Base-by-base conservation (phyloP, 2,888 invertebrate genomes). In the Capitulum mitella region DNA sequence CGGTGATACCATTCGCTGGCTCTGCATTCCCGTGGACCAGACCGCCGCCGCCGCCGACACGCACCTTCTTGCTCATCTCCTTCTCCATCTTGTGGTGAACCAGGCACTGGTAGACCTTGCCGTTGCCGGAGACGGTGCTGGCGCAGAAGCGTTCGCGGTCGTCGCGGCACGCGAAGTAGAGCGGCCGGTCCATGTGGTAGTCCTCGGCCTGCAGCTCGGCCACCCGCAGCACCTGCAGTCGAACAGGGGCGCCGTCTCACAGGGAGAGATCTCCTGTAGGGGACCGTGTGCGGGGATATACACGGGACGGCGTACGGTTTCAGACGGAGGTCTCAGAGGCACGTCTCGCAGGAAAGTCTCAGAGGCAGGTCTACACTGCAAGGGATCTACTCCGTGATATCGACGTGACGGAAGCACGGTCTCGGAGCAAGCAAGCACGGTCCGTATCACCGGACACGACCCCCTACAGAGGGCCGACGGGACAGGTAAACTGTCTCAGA, bases 201-300 rank as follows among this genome's bases (percentile, higher is more conserved):
- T 93, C 93, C 83, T 92, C 93, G 1, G 94, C 91, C 86, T 97
- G 98, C 82, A 97, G 90, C 86, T 97, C 95, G 8, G 95, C 93
- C 12, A 98, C 88, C 77, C 90, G 89, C 80, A 92, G 29, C 29
- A 78, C 61, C 64, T 61, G 48, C 32, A 51, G 48, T n/a, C n/a
- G n/a, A n/a, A n/a, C n/a, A n/a, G n/a, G n/a, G n/a, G n/a, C n/a
- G n/a, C n/a, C n/a, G n/a, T n/a, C n/a, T n/a, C n/a, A n/a, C n/a
- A n/a, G n/a, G n/a, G n/a, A n/a, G n/a, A n/a, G n/a, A n/a, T n/a
- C n/a, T n/a, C n/a, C n/a, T n/a, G n/a, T n/a, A n/a, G n/a, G n/a
- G n/a, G n/a, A n/a, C n/a, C n/a, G n/a, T n/a, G n/a, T n/a, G n/a
- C 48, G 16, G 26, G 40, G 5, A 77, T 10, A 29, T 3, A 74